These are phyloP conservation scores for Vollenhovia emeryi DNA, from an alignment of 1,140 invertebrate species.

Conservation along the genomic window DNA sequence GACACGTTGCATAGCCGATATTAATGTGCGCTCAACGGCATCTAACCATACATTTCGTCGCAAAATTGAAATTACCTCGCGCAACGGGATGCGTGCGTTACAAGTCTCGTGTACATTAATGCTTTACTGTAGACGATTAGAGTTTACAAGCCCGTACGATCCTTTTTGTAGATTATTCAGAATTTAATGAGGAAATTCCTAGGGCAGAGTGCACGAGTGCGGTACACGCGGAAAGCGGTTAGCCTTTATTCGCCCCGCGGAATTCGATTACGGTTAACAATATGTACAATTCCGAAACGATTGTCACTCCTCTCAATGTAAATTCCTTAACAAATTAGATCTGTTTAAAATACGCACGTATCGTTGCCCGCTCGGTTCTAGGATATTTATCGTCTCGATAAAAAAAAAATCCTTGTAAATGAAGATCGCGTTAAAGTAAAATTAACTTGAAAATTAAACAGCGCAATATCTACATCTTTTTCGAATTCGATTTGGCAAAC, in stretches of 20 bases:
- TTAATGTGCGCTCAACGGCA: constrained; percentile 2
- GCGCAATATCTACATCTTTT: neutral
- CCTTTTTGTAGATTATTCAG: constrained; percentile 9
- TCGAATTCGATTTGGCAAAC: neutral
- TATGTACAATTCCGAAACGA: neutral
- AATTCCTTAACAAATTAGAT: neutral
- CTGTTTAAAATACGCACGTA: neutral
- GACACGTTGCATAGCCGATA: neutral
- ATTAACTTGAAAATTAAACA: neutral
- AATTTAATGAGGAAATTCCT: constrained; percentile 43
- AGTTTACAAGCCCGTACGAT: constrained; percentile 56
- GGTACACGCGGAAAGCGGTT: neutral
- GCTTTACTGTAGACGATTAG: constrained; percentile 25
- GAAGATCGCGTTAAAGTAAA: neutral
- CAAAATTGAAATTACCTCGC: constrained; percentile 65
- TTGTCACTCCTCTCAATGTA: neutral
- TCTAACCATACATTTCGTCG: constrained; percentile 55
- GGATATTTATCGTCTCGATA: neutral
- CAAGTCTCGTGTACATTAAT: constrained; percentile 50
- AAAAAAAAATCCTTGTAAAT: neutral
- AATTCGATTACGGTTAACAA: neutral
- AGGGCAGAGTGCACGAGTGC: neutral
- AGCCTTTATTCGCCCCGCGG: neutral
- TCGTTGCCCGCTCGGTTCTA: neutral
- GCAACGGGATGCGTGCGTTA: constrained; percentile 48